Evolutionary conservation across 2,797 vertebrate species (phyloP).

Genomic region (Protosalanx chinensis): DNA sequence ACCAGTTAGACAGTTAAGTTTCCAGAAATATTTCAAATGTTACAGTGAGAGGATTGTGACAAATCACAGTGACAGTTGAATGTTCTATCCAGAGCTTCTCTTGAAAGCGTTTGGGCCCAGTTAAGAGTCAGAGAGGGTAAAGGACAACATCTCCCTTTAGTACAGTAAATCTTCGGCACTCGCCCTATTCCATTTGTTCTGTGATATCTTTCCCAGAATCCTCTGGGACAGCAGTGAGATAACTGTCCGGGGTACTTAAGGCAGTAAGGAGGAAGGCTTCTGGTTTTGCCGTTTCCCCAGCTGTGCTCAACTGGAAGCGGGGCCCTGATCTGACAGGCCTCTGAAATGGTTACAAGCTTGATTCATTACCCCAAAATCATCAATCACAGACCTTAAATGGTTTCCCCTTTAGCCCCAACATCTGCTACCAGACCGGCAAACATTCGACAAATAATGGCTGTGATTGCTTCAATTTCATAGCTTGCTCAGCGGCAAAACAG

Average conservation of each 20-base stretch:
- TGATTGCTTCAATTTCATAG: slow-evolving; percentile 72
- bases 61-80: slow-evolving; percentile 30
- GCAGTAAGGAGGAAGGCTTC: slow-evolving; percentile 52
- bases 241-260: slow-evolving; percentile 50
- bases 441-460: slow-evolving; percentile 70
- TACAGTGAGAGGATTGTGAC: slow-evolving; percentile 13
- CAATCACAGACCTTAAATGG: slow-evolving; percentile 81
- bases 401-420: slow-evolving; percentile 85
- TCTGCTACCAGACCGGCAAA: slow-evolving; percentile 78
- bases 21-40: slow-evolving; percentile 28
- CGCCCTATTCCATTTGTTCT: slow-evolving; percentile 34
- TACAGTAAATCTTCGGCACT: slow-evolving; percentile 47
- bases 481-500: slow-evolving; percentile 34
- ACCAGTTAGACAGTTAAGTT: slow-evolving; percentile 6
- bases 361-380: slow-evolving; percentile 79
- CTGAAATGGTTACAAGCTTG: slow-evolving; percentile 75
- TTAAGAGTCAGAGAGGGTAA: slow-evolving; percentile 30
- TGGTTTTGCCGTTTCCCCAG: slow-evolving; percentile 61
- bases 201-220: slow-evolving; percentile 65
- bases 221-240: slow-evolving; percentile 28
- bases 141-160: slow-evolving; percentile 30
- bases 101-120: slow-evolving; percentile 16
- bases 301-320: slow-evolving; percentile 67
- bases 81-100: slow-evolving; percentile 14
- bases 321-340: slow-evolving; percentile 66